These are phyloP conservation scores for Osmerus eperlanus DNA, from an alignment of 2,113 vertebrate species.

Conservation along the genomic window DNA sequence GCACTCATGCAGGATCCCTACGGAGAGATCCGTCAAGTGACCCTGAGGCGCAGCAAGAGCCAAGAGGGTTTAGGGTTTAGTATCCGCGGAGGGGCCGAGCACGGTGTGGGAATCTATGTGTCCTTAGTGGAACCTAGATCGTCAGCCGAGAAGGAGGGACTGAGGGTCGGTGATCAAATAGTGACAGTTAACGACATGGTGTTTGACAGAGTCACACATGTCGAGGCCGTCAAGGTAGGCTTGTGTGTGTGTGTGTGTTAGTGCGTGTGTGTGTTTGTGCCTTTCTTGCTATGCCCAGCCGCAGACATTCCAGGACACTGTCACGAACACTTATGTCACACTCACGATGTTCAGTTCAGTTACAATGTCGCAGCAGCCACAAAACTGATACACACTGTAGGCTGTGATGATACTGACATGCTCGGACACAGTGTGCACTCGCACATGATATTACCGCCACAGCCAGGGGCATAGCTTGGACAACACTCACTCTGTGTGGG, in stretches of 20 bases:
- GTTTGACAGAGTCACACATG: slow-evolving; percentile 82
- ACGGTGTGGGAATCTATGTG: slow-evolving; percentile 92
- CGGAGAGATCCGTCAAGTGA: slow-evolving; percentile 78
- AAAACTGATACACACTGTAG: too few relatives aligned
- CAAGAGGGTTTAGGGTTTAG: slow-evolving; percentile 92
- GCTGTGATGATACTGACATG: too few relatives aligned
- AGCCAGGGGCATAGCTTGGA: too few relatives aligned
- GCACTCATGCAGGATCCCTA: slow-evolving; percentile 23
- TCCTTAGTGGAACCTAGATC: slow-evolving; percentile 91
- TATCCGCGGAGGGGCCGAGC: slow-evolving; percentile 90
- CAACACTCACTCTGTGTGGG: not conserved
- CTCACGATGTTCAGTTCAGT: too few relatives aligned
- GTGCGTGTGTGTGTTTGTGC: not conserved
- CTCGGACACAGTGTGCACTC: too few relatives aligned
- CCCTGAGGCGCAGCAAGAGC: slow-evolving; percentile 80
- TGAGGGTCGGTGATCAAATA: slow-evolving; percentile 90
- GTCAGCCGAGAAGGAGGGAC: slow-evolving; percentile 85
- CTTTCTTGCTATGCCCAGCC: not conserved
- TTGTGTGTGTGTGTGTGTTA: slow-evolving; percentile 1
- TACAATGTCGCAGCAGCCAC: too few relatives aligned
- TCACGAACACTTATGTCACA: too few relatives aligned
- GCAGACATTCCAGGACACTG: not conserved
- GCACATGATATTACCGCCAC: too few relatives aligned
- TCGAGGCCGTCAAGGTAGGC: slow-evolving; percentile 89
- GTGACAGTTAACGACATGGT: slow-evolving; percentile 83